These are phyloP conservation scores for Anthonomus grandis DNA, from an alignment of 1,140 invertebrate species.

Conservation along the genomic window DNA sequence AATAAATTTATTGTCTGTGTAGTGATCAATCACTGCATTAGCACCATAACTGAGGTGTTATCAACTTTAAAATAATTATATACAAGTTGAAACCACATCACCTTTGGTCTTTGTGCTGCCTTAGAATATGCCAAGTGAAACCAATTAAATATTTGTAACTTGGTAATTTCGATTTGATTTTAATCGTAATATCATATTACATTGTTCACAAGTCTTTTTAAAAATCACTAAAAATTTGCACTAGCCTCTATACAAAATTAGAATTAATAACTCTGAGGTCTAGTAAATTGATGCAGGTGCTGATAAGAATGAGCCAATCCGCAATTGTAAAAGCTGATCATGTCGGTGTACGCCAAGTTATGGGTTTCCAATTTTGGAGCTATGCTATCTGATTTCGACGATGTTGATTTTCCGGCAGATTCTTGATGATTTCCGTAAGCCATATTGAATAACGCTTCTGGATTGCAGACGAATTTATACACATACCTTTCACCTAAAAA, in stretches of 20 bases:
- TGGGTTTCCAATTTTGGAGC: slow-evolving; percentile 41
- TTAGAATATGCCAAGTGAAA: no score
- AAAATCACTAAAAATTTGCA: not conserved
- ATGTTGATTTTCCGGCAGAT: slow-evolving; percentile 2
- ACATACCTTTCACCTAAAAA: slow-evolving; percentile 86
- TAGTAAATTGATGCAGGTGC: slow-evolving; percentile 43
- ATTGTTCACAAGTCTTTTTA: no score
- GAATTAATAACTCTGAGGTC: slow-evolving; percentile 26
- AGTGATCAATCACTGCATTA: no score
- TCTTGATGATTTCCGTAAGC: slow-evolving; percentile 54
- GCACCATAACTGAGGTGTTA: no score
- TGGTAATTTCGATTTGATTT: no score
- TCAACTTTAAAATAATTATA: no score
- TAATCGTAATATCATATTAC: no score
- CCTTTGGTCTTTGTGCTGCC: no score
- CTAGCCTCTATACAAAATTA: no score
- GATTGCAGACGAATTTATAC: slow-evolving; percentile 94
- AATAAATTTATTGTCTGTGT: no score
- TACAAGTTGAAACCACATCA: no score
- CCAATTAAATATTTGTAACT: no score
- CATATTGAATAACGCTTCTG: slow-evolving; percentile 88
- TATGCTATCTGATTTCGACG: slow-evolving; percentile 19
- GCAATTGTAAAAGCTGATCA: slow-evolving; percentile 49
- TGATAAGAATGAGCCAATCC: slow-evolving; percentile 46
- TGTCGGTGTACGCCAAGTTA: slow-evolving; percentile 46